Percentiles rank a stretch among this genome's conserved stretches.
phyloP scores from a whole-genome alignment of 2,797 vertebrate species.

The Amniataba percoides region DNA sequence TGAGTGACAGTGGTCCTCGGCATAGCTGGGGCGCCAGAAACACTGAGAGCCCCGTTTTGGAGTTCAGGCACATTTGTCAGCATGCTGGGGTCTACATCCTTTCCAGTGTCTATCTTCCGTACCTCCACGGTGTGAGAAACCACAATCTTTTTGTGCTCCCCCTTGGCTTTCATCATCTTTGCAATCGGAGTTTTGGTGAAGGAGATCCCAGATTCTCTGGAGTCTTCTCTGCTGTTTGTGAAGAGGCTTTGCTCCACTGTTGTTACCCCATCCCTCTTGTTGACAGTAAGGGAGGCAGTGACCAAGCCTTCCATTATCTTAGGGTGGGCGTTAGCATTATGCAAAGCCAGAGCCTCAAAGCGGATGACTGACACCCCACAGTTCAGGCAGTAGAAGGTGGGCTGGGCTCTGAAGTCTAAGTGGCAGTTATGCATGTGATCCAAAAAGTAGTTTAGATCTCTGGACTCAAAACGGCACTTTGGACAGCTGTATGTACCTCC shows the following conservation, averaged over 20 bases:
- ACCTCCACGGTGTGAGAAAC: conserved; percentile 92
- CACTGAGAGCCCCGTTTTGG: conserved; percentile 85
- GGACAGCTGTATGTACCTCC: conserved; percentile 90
- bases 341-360: conserved; percentile 92
- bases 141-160: conserved; percentile 94
- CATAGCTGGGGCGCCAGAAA: conserved; percentile 88
- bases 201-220: conserved; percentile 90
- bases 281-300: conserved; percentile 88
- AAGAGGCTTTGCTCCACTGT: conserved; percentile 92
- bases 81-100: conserved; percentile 80
- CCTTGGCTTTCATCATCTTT: conserved; percentile 96
- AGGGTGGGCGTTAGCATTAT: conserved; percentile 90
- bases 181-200: conserved; percentile 97
- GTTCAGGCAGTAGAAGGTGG: conserved; percentile 90
- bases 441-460: conserved; percentile 92
- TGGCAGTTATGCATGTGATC: conserved; percentile 95
- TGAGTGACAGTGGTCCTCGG: conserved; percentile 90
- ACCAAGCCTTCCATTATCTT: conserved; percentile 80
- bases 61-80: conserved; percentile 85
- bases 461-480: conserved; percentile 90
- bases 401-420: conserved; percentile 92
- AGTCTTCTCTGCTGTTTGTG: conserved; percentile 82
- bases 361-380: conserved; percentile 91
- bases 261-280: conserved; percentile 87
- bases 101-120: conserved; percentile 81